Conservation (phyloP, 2,797 vertebrate genomes). For the Chaunax sp. region DNA sequence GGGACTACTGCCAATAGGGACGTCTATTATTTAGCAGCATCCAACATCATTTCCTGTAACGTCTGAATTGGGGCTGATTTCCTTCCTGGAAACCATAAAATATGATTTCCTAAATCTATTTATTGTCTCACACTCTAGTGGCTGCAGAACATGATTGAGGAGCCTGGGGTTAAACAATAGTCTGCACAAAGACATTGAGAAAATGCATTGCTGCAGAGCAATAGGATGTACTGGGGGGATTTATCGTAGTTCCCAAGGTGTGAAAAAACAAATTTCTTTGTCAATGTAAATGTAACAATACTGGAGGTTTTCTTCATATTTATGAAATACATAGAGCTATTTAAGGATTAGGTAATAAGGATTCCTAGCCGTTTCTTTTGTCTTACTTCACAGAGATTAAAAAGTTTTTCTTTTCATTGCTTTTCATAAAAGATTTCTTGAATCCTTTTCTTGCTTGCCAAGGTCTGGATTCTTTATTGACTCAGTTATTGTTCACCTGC, state of each 20-base stretch:
- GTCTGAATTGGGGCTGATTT: slow-evolving; percentile 51
- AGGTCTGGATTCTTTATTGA: slow-evolving; percentile 9
- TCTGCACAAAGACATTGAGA: slow-evolving; percentile 49
- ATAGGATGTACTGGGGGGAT: slow-evolving; percentile 47
- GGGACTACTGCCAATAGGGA: slow-evolving; percentile 27
- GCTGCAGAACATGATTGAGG: slow-evolving; percentile 60
- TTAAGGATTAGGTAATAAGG: too few species aligned
- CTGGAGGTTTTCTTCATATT: too few species aligned
- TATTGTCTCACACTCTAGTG: slow-evolving; percentile 29
- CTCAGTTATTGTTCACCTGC: slow-evolving; percentile 30
- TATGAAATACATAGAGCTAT: too few species aligned
- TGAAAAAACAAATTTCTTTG: slow-evolving; percentile 21
- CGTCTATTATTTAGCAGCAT: slow-evolving; percentile 49
- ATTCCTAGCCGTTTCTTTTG: slow-evolving; percentile 5
- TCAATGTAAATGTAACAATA: slow-evolving; percentile 25
- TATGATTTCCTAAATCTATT: slow-evolving; percentile 53
- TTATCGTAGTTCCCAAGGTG: slow-evolving; percentile 41
- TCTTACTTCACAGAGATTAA: slow-evolving; percentile 14
- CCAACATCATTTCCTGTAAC: slow-evolving; percentile 49
- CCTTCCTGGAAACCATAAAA: slow-evolving; percentile 54
- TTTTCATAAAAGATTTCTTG: slow-evolving; percentile 1
- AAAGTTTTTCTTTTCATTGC: slow-evolving; percentile 9
- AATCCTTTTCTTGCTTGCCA: slow-evolving; percentile 11
- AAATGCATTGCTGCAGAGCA: slow-evolving; percentile 45
- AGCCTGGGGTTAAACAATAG: slow-evolving; percentile 53